Conservation (phyloP, 2,888 invertebrate species). For the Leptinotarsa tumamoca region DNA sequence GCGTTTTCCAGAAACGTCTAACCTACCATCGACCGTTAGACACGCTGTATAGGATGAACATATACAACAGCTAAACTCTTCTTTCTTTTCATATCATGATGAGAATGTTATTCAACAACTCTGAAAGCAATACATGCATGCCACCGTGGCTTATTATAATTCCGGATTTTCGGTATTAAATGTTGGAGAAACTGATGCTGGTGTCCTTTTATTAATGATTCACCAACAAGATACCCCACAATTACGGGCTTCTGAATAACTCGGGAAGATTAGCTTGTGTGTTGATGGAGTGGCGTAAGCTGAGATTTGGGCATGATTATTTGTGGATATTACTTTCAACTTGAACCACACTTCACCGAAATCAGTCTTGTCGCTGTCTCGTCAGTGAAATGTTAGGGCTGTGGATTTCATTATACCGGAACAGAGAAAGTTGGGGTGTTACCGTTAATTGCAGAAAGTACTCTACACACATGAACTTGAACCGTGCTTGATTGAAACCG, state of each 20-base stretch:
- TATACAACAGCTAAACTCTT: too few relatives aligned
- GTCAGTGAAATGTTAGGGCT: constrained; percentile 1
- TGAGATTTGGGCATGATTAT: constrained; percentile 27
- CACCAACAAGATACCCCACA: neutral
- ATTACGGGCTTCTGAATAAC: constrained; percentile 22
- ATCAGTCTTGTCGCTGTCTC: neutral
- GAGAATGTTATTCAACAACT: neutral
- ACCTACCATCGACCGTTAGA: too few relatives aligned
- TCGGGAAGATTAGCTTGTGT: constrained; percentile 26
- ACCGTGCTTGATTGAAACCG: too few relatives aligned
- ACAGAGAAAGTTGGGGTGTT: neutral
- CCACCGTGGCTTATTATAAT: neutral
- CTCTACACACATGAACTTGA: too few relatives aligned
- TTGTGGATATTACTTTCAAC: constrained; percentile 20
- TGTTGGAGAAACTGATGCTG: neutral
- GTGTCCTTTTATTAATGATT: neutral
- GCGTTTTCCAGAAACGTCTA: too few relatives aligned
- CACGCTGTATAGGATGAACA: too few relatives aligned
- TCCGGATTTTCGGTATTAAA: neutral
- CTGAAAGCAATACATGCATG: neutral
- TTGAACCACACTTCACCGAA: neutral
- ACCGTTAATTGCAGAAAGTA: too few relatives aligned
- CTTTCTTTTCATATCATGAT: too few relatives aligned
- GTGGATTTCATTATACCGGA: neutral
- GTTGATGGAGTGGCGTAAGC: constrained; percentile 35